phyloP scores from a whole-genome alignment of 1,140 invertebrate genomes.

The Trachymyrmex cornetzi region DNA sequence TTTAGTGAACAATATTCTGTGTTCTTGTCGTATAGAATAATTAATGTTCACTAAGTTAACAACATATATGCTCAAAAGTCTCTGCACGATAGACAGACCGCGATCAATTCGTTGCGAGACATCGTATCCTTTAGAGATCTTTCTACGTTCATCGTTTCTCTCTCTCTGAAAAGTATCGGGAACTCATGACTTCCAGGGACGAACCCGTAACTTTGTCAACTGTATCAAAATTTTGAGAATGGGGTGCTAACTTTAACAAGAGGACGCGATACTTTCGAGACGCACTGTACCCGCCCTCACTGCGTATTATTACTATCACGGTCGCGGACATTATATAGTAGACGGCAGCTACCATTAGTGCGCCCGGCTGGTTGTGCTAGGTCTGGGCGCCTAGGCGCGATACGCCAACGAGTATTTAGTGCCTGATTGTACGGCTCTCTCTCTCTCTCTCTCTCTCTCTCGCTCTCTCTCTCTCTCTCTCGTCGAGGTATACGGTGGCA shows the following conservation, averaged over 20 bases:
- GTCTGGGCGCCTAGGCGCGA: conserved; percentile 58
- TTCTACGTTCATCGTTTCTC: not conserved
- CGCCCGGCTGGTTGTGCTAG: conserved; percentile 53
- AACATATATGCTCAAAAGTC: not conserved
- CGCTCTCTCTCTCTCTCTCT: not conserved
- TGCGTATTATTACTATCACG: conserved; percentile 64
- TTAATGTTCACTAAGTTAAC: conserved; percentile 3
- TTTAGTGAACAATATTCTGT: not conserved
- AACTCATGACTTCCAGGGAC: not conserved
- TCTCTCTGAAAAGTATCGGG: not conserved
- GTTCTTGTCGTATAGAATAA: not conserved
- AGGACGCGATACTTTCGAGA: conserved; percentile 37
- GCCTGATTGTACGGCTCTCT: conserved; percentile 59
- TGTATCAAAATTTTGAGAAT: not conserved
- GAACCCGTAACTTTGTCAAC: not conserved
- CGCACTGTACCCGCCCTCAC: conserved; percentile 56
- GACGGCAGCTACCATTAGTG: conserved; percentile 62
- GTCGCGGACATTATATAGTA: conserved; percentile 62
- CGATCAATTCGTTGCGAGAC: not conserved
- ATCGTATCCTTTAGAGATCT: not conserved
- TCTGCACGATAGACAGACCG: not conserved
- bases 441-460: conserved; percentile 15
- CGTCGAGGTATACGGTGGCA: conserved; percentile 26
- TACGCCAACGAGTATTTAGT: conserved; percentile 73
- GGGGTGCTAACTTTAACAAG: not conserved